These are phyloP conservation scores for Drosophila tristis DNA, from an alignment of 1,140 invertebrate genomes.

Conservation along the genomic window DNA sequence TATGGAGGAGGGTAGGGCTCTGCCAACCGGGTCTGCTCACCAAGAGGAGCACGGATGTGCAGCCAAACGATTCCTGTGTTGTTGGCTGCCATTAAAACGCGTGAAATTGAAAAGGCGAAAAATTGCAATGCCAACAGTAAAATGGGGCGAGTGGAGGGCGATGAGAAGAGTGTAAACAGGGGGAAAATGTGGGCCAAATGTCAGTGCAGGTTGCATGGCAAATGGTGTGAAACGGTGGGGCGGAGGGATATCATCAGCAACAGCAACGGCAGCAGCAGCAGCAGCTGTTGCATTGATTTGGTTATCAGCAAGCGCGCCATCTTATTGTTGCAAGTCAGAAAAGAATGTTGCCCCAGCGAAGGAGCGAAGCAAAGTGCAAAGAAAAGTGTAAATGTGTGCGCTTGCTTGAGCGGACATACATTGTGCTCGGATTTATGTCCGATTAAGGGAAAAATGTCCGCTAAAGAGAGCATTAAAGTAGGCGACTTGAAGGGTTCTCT, in stretches of 20 bases:
- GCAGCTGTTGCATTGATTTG: slow-evolving; percentile 33
- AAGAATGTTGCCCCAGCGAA: too few species aligned
- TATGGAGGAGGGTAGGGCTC: slow-evolving; percentile 11
- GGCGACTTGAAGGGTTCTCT: too few species aligned
- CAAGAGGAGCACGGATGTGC: slow-evolving; percentile 15
- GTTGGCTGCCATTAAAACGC: slow-evolving; percentile 66
- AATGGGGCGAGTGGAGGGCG: not conserved
- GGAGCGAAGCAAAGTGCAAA: too few species aligned
- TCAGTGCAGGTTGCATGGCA: not conserved
- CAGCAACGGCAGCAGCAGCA: not conserved
- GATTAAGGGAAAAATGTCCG: too few species aligned
- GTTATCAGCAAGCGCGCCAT: slow-evolving; percentile 14
- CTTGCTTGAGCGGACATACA: too few species aligned
- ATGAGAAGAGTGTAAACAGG: slow-evolving; percentile 37
- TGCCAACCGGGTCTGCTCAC: not conserved
- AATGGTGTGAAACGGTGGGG: too few species aligned
- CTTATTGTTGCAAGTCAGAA: slow-evolving; percentile 1
- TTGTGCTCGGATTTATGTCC: too few species aligned
- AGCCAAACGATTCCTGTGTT: slow-evolving; percentile 21
- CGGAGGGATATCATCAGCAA: too few species aligned
- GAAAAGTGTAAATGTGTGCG: too few species aligned
- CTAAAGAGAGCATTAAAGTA: too few species aligned
- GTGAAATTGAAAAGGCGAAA: slow-evolving; percentile 77
- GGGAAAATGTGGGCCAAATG: slow-evolving; percentile 19
- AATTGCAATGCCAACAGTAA: slow-evolving; percentile 66